Base-by-base conservation (phyloP, 2,797 vertebrate species). In the Jordanella pulchra region DNA sequence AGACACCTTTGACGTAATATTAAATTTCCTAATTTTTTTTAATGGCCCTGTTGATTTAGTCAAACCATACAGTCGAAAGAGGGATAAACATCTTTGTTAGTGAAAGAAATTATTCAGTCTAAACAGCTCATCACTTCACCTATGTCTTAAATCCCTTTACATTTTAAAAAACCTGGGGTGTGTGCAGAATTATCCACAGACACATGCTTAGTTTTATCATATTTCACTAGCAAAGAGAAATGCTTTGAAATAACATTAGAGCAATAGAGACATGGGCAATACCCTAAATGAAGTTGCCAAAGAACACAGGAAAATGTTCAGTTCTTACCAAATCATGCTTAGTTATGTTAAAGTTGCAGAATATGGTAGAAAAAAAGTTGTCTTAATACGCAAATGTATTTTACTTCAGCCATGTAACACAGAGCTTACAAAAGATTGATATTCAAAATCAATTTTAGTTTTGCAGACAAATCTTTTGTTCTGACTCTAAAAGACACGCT, bases 121-220 rank as follows among this genome's bases (percentile, higher is more conserved):
- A 90, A 90, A 88, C 88, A 91, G 90, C 80, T 88, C 75, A 72
- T 85, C 82, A 87, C 89, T 90, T 88, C 14, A 79, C 91, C 88
- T 89, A 78, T 88, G 83, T 89, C 84, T 84, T 92, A 91, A 90
- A 92, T 91, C 77, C 80, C 63, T 78, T 67, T 39, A 77, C 42
- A 44, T 81, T 90, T 92, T 89, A 89, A 84, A 81, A 87, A 87
- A 83, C 82, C 84, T 73, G 67, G 65, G 58, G 67, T 17, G 61
- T 69, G 74, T 50, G 71, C 51, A 27, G 64, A 76, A 83, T 83
- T 86, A 87, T 84, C 75, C 72, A 56, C 53, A 66, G 66, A 79
- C 72, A 68, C 75, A 79, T 76, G 77, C 73, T 77, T 45, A 74
- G 74, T 84, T 67, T 72, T 83, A 79, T 88, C 79, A 84, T 89